Evolutionary conservation across 1,140 invertebrate genomes (phyloP), one percentile per base, ranked within the genome.

Genomic region (Teleogryllus occipitalis): DNA sequence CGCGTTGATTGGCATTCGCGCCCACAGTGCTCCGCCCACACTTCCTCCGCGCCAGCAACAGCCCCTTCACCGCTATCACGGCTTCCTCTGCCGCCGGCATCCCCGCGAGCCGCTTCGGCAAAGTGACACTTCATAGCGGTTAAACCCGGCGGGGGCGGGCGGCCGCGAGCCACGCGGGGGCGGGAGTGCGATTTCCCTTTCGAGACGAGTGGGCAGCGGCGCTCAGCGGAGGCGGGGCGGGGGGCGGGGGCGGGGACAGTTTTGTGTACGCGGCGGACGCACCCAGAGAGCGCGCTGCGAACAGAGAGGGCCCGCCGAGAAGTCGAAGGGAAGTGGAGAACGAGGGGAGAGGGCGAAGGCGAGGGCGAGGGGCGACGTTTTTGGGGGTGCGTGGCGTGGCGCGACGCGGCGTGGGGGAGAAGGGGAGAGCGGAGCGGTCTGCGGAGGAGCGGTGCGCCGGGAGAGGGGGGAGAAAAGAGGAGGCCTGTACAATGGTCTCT

Each of bases 171-270:
- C 27, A 39, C 27, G 27, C 27, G 27, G 27, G 27, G 27, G 27
- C 27, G 27, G 27, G 54, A 65, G 54, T 10, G 54, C 54, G 76
- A 77, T 77, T 77, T 77, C 76, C 76, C 76, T 48, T 77, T 77
- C 46, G 21, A 47, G 39, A 18, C 54, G 10, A 65, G 54, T 65
- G 54, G 18, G 18, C 54, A 14, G 54, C 54, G 54, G 54, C 27
- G 27, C 27, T 39, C 27, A 39, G 27, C 27, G n/a, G n/a, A n/a
- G n/a, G n/a, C 8, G 49, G 49, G 8, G 49, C 39, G 18, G 76
- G 22, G 15, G 46, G 76, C 18, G 47, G 39, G 8, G 76, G 8
- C 18, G 76, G 76, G 54, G 54, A 65, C 54, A 65, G 54, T 18
- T 65, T 65, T 65, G 54, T 65, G 54, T 65, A 65, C 54, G 54